These are phyloP conservation scores for Macropis europaea DNA, from an alignment of 2,888 invertebrate species.

Conservation along the genomic window DNA sequence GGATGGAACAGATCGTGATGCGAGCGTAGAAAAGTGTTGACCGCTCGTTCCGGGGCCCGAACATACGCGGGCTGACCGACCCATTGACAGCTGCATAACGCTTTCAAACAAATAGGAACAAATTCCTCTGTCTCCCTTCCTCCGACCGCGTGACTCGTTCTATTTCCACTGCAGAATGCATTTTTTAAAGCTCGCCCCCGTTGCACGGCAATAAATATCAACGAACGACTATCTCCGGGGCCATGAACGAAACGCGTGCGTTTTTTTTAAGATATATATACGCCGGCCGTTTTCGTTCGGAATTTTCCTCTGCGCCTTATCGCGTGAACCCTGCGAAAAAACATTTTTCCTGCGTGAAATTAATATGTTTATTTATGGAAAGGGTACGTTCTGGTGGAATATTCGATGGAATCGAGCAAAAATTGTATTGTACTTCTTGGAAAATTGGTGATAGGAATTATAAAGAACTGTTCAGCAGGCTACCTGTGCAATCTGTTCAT, in stretches of 20 bases:
- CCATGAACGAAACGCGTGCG: slow-evolving; percentile 33
- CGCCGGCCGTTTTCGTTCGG: too few relatives aligned
- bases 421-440: too few relatives aligned
- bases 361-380: too few relatives aligned
- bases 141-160: slow-evolving; percentile 22
- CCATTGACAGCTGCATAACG: slow-evolving; percentile 69
- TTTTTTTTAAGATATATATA: slow-evolving; percentile 34
- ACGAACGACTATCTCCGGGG: slow-evolving; percentile 36
- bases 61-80: slow-evolving; percentile 59
- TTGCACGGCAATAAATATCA: slow-evolving; percentile 57
- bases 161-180: slow-evolving; percentile 51
- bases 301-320: too few relatives aligned
- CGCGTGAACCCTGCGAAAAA: too few relatives aligned
- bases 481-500: too few relatives aligned
- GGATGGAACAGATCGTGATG: slow-evolving; percentile 68
- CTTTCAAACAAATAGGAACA: slow-evolving; percentile 69
- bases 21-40: slow-evolving; percentile 67
- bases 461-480: too few relatives aligned
- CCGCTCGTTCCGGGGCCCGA: slow-evolving; percentile 67
- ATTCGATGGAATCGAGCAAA: too few relatives aligned
- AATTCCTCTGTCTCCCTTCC: slow-evolving; percentile 53
- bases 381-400: too few relatives aligned
- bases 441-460: too few relatives aligned
- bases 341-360: too few relatives aligned
- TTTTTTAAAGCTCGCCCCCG: slow-evolving; percentile 59